A percentile compares a stretch with the other conserved stretches of the same genome.
Conservation (phyloP, 2,888 invertebrate species). For the Nomada flava region DNA sequence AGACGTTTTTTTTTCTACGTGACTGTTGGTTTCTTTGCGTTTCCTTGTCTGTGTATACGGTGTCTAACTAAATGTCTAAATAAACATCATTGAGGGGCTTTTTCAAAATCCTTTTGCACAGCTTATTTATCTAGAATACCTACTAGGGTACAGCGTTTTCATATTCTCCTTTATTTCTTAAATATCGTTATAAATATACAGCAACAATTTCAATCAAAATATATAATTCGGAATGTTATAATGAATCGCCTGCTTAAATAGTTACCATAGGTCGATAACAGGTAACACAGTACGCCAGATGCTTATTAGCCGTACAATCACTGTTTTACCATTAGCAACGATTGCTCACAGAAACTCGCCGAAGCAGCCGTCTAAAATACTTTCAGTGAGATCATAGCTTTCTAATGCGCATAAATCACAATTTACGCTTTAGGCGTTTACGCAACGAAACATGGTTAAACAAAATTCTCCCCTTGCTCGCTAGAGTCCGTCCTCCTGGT, state of each 20-base stretch:
- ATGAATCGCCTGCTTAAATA: not conserved
- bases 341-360: not conserved
- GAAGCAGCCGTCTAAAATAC: not conserved
- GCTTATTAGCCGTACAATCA: not conserved
- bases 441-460: constrained; percentile 59
- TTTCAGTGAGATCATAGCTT: not conserved
- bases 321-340: not conserved
- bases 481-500: constrained; percentile 60
- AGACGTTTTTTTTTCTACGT: constrained; percentile 16
- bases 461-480: constrained; percentile 79
- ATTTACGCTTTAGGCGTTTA: not conserved
- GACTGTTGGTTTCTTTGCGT: not conserved
- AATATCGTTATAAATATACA: not conserved
- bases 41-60: not conserved
- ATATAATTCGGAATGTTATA: constrained; percentile 2
- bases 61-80: not conserved
- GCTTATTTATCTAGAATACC: too few relatives aligned
- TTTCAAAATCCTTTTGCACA: not conserved
- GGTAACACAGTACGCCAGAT: not conserved
- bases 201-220: not conserved
- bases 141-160: not conserved
- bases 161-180: not conserved
- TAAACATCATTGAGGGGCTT: not conserved
- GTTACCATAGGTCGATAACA: constrained; percentile 13
- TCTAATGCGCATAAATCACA: not conserved